Percentiles rank a stretch among this genome's conserved stretches.
Evolutionary conservation across 2,888 invertebrate species (phyloP).

Genomic region (Spilosoma lubricipeda): DNA sequence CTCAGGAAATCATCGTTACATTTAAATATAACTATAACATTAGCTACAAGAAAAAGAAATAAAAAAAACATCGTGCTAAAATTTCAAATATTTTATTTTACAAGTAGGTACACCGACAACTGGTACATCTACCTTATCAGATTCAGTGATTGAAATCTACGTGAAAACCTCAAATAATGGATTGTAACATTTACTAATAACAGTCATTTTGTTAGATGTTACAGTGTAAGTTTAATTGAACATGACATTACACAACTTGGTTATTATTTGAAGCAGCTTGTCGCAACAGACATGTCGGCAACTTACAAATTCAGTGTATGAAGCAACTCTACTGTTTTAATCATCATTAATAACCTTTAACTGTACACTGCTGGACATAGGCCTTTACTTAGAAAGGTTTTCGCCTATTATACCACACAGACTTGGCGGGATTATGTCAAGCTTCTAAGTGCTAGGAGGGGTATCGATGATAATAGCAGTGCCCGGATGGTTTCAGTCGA

Average conservation of each 20-base stretch:
- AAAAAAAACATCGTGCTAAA: neutral
- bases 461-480: too few relatives aligned
- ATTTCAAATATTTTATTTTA: neutral
- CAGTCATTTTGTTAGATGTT: constrained; percentile 41
- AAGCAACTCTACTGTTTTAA: neutral
- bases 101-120: neutral
- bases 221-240: constrained; percentile 42
- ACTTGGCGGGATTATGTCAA: too few relatives aligned
- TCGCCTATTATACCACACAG: too few relatives aligned
- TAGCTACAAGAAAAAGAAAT: neutral
- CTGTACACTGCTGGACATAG: too few relatives aligned
- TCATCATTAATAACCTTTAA: too few relatives aligned
- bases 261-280: constrained; percentile 12
- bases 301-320: neutral
- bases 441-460: too few relatives aligned
- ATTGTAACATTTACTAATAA: constrained; percentile 41
- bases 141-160: constrained; percentile 36
- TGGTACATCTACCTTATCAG: constrained; percentile 19
- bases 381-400: too few relatives aligned
- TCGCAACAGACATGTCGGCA: constrained; percentile 12
- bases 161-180: constrained; percentile 33
- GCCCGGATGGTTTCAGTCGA: too few relatives aligned
- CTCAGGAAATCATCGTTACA: too few relatives aligned
- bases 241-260: constrained; percentile 31
- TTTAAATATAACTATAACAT: neutral